Percentiles rank a stretch among this genome's conserved stretches.
Conservation (phyloP, 2,888 invertebrate species). For the Vannuccia rotundouncinata region DNA sequence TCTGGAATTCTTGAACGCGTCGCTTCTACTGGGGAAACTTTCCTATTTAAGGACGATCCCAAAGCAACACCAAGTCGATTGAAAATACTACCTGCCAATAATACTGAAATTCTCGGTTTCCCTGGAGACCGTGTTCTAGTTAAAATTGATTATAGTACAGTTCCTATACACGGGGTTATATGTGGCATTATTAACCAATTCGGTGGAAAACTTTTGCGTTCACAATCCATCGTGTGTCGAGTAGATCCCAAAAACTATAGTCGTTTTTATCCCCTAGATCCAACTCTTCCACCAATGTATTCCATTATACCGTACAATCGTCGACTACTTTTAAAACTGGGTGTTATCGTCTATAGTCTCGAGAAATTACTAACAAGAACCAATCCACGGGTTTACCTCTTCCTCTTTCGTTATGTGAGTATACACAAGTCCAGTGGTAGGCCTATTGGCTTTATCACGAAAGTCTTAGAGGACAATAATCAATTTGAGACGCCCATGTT, state of each 20-base stretch:
- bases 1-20: neutral
- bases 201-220: neutral
- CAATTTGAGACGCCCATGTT: neutral
- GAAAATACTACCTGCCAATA: neutral
- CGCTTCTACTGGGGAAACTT: neutral
- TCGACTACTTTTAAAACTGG: neutral
- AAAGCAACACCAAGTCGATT: neutral
- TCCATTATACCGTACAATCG: neutral
- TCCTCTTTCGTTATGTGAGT: neutral
- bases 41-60: neutral
- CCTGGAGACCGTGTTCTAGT: neutral
- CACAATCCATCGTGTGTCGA: neutral
- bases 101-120: neutral
- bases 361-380: neutral
- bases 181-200: neutral
- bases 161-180: neutral
- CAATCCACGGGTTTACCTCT: neutral
- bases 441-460: neutral
- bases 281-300: neutral
- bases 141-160: neutral
- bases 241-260: neutral
- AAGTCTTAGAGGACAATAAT: neutral
- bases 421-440: neutral
- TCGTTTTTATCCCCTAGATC: neutral
- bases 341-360: neutral